phyloP scores from a whole-genome alignment of 2,797 vertebrate species.

The Gymnothorax reevesii region DNA sequence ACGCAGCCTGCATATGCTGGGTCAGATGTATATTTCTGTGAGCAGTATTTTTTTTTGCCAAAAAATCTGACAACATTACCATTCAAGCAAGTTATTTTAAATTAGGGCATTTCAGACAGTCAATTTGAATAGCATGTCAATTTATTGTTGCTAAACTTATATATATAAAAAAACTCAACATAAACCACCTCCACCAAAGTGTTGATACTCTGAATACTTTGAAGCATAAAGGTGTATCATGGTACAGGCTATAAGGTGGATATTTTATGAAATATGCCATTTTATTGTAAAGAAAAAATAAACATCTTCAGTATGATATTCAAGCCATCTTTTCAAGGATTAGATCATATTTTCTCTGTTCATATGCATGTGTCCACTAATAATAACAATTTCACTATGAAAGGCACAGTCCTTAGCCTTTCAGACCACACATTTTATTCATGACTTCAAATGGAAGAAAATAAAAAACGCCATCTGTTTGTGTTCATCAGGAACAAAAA shows the following conservation, averaged over 20 bases:
- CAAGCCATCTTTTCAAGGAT: background rate
- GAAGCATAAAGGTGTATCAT: background rate
- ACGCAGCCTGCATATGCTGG: background rate
- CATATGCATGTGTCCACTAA: background rate
- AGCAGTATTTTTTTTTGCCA: background rate
- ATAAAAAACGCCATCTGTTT: background rate
- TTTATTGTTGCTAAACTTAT: background rate
- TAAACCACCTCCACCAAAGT: background rate
- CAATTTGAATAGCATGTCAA: background rate
- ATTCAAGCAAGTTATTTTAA: background rate
- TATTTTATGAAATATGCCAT: background rate
- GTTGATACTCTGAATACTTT: background rate
- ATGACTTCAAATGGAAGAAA: background rate
- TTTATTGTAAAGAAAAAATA: background rate
- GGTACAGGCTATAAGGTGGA: background rate
- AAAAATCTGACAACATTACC: background rate
- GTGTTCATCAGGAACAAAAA: background rate
- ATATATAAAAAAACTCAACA: background rate
- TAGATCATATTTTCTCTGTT: background rate
- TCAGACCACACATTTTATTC: background rate
- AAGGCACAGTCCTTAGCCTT: background rate
- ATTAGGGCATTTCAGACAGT: background rate
- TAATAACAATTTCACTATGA: background rate
- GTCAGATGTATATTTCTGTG: background rate
- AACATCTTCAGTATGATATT: background rate